A percentile compares a stretch with the other conserved stretches of the same genome.
phyloP scores from a whole-genome alignment of 1,140 invertebrate species.

The Heliothis virescens region DNA sequence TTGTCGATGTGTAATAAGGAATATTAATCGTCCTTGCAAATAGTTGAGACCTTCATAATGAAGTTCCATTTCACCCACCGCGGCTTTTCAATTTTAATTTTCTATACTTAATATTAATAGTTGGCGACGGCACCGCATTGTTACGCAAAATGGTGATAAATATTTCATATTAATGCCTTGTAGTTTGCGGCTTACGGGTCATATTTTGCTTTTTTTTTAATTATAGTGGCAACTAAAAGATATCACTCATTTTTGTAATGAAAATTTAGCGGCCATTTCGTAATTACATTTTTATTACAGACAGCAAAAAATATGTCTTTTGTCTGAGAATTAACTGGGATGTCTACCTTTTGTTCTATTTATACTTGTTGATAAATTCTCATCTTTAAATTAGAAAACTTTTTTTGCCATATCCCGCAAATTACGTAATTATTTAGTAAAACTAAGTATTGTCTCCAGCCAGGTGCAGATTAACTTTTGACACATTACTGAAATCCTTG shows the following conservation, averaged over 20 bases:
- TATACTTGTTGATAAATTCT: no score
- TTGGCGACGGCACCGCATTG: conserved; percentile 27
- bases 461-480: no score
- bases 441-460: no score
- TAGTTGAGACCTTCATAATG: conserved; percentile 74
- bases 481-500: no score
- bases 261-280: no score
- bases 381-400: no score
- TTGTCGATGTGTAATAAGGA: conserved; percentile 59
- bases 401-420: no score
- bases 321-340: no score
- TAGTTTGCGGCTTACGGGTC: conserved; percentile 9
- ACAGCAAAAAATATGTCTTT: no score
- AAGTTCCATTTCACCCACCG: conserved; percentile 66
- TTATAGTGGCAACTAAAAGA: neutral
- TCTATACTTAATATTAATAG: conserved; percentile 52
- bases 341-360: no score
- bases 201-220: neutral
- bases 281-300: no score
- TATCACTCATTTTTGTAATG: neutral
- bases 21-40: conserved; percentile 74
- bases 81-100: conserved; percentile 70
- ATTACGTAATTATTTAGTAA: no score
- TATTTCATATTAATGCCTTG: conserved; percentile 23
- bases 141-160: conserved; percentile 33